Evolutionary conservation across 1,140 invertebrate genomes (phyloP).

Genomic region (Drosophila simulans): DNA sequence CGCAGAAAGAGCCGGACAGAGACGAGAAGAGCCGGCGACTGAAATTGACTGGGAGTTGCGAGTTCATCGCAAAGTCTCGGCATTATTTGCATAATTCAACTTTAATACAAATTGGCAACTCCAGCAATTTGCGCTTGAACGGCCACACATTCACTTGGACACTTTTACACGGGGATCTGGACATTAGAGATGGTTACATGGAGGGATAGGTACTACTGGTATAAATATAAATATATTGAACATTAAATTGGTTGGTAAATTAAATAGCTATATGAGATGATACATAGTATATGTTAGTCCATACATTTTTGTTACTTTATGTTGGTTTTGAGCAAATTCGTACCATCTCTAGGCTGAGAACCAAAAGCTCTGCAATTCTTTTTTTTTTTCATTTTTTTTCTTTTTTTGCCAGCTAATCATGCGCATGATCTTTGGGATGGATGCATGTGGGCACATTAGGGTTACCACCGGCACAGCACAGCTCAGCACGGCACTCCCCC

Average conservation of each 20-base stretch:
- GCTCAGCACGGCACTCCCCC: background rate
- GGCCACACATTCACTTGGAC: conserved; percentile 31
- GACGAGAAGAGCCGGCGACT: background rate
- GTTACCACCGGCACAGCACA: conserved; percentile 14
- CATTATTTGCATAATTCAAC: conserved; percentile 78
- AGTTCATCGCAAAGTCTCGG: conserved; percentile 44
- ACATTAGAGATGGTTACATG: conserved; percentile 10
- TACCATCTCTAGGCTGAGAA: conserved; percentile 30
- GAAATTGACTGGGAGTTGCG: conserved; percentile 47
- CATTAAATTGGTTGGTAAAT: background rate
- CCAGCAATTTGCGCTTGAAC: conserved; percentile 41
- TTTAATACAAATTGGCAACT: conserved; percentile 73
- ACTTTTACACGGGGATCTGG: conserved; percentile 5
- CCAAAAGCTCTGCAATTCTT: conserved; percentile 10
- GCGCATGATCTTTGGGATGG: conserved; percentile 64
- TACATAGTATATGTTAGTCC: background rate
- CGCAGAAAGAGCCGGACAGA: background rate
- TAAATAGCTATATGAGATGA: too few relatives aligned
- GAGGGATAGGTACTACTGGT: background rate
- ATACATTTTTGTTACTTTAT: background rate
- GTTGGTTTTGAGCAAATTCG: background rate
- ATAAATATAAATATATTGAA: background rate
- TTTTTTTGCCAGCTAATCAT: conserved; percentile 63
- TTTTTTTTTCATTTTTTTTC: conserved; percentile 15
- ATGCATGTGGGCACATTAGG: conserved; percentile 56